These are phyloP conservation scores for Drosophila meridionalis DNA, from an alignment of 2,888 invertebrate species.

Conservation along the genomic window DNA sequence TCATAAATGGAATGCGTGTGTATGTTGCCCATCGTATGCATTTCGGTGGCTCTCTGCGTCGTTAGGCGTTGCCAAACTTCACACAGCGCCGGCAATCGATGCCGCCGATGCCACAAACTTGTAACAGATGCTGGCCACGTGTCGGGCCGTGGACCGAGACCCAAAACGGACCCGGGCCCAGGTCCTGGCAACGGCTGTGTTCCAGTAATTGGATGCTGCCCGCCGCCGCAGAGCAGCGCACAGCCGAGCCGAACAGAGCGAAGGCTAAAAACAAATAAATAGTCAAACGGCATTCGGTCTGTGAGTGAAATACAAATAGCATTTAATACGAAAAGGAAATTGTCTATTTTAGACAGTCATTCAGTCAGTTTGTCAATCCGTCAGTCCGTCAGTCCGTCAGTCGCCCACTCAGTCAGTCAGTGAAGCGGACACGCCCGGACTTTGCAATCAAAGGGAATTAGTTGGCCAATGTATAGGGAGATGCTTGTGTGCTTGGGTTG, in stretches of 20 bases:
- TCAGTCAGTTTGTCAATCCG: constrained; percentile 26
- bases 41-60: constrained; percentile 38
- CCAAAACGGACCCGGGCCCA: constrained; percentile 18
- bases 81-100: constrained; percentile 50
- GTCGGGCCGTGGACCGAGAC: constrained; percentile 48
- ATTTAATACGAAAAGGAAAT: constrained; percentile 81
- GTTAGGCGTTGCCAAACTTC: constrained; percentile 73
- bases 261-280: constrained; percentile 76
- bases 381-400: constrained; percentile 29
- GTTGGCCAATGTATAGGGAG: constrained; percentile 43
- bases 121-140: constrained; percentile 81
- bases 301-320: constrained; percentile 80
- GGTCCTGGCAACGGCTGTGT: constrained; percentile 18
- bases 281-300: constrained; percentile 71
- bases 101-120: constrained; percentile 55
- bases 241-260: not conserved
- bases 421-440: constrained; percentile 23
- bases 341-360: constrained; percentile 68
- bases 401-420: constrained; percentile 20
- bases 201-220: constrained; percentile 74
- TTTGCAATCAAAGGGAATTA: constrained; percentile 72
- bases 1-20: constrained; percentile 32
- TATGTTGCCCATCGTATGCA: constrained; percentile 27
- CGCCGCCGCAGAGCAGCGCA: constrained; percentile 10
- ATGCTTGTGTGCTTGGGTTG: constrained; percentile 35